These are phyloP conservation scores for Caradrina clavipalpis DNA, from an alignment of 2,888 invertebrate genomes.

Conservation along the genomic window DNA sequence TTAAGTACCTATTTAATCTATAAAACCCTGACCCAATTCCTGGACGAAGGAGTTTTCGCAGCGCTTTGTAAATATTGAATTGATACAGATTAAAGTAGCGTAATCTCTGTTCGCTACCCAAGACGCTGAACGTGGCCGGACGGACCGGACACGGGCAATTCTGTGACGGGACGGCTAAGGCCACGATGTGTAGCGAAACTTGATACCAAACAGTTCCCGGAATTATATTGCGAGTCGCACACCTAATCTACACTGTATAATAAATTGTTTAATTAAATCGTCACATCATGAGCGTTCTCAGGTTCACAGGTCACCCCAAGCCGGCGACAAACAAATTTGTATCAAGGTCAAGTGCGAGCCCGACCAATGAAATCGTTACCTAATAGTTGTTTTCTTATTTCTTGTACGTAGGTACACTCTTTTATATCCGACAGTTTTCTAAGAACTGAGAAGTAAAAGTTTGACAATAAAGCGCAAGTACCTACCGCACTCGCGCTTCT, in stretches of 20 bases:
- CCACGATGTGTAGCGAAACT: conserved; percentile 44
- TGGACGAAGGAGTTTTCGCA: conserved; percentile 47
- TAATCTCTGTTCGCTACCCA: conserved; percentile 1
- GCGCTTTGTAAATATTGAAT: conserved; percentile 40
- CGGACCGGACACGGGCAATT: neutral
- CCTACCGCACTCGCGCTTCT: too few relatives aligned
- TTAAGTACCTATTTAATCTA: conserved; percentile 41
- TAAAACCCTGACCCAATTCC: conserved; percentile 64
- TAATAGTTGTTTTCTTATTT: conserved; percentile 46
- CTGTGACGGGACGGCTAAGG: conserved; percentile 1
- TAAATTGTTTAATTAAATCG: conserved; percentile 62
- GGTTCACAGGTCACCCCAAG: conserved; percentile 71
- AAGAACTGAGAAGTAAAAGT: conserved; percentile 2
- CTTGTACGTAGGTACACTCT: conserved; percentile 2
- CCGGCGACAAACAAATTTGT: conserved; percentile 75
- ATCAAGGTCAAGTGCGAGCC: conserved; percentile 79
- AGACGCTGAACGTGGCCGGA: conserved; percentile 23
- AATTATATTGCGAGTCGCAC: conserved; percentile 61
- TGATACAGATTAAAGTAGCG: conserved; percentile 19
- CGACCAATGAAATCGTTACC: conserved; percentile 68
- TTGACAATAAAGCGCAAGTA: conserved; percentile 1
- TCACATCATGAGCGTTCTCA: conserved; percentile 70
- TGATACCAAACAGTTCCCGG: conserved; percentile 63
- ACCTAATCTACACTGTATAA: conserved; percentile 58
- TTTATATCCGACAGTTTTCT: conserved; percentile 5